A percentile compares a stretch with the other conserved stretches of the same genome.
phyloP scores from a whole-genome alignment of 2,113 vertebrate species.

The Amphiprion ocellaris region DNA sequence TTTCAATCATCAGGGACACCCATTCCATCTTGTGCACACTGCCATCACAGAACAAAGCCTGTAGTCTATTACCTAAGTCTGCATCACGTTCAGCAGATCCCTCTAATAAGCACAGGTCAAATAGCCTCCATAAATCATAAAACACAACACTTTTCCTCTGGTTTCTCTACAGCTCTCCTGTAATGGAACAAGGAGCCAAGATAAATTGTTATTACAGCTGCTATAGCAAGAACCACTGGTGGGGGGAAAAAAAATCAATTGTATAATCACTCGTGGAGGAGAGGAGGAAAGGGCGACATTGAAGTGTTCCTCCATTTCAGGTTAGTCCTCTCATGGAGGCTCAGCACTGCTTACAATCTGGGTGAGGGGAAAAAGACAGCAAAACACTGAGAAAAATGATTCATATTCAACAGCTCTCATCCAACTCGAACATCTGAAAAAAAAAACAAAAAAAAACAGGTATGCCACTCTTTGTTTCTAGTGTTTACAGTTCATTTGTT shows the following conservation, averaged over 20 bases:
- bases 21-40: constrained; percentile 66
- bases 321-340: constrained; percentile 74
- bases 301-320: constrained; percentile 79
- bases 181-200: constrained; percentile 84
- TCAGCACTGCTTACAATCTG: constrained; percentile 42
- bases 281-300: constrained; percentile 79
- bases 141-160: constrained; percentile 77
- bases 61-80: constrained; percentile 73
- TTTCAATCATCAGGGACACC: constrained; percentile 60
- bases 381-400: constrained; percentile 60
- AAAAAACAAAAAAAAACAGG: constrained; percentile 52
- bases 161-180: constrained; percentile 73
- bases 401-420: constrained; percentile 64
- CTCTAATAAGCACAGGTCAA: constrained; percentile 83
- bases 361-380: constrained; percentile 53
- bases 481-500: constrained; percentile 74
- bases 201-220: constrained; percentile 86
- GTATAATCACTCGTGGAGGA: constrained; percentile 83
- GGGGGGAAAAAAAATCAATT: constrained; percentile 79
- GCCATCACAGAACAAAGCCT: constrained; percentile 58
- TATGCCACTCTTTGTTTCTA: constrained; percentile 52
- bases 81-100: constrained; percentile 75
- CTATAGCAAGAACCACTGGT: constrained; percentile 71
- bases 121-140: constrained; percentile 85
- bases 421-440: constrained; percentile 48